phyloP scores from a whole-genome alignment of 2,113 vertebrate species.

The Gopherus flavomarginatus region DNA sequence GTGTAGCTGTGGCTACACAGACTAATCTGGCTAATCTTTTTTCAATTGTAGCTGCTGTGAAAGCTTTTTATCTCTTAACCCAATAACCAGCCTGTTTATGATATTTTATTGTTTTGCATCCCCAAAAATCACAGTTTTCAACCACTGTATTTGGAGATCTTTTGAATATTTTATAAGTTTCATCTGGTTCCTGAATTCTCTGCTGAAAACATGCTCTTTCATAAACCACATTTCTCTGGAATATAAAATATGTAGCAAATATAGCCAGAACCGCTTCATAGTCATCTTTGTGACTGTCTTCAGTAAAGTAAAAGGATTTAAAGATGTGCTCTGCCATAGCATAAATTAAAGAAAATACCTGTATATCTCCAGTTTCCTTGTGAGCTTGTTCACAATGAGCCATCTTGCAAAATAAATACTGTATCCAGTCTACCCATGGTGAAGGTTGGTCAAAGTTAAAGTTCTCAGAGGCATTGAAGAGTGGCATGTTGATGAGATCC shows the following conservation, averaged over 20 bases:
- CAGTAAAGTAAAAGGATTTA: neutral
- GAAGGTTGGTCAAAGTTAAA: neutral
- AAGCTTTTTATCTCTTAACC: no score
- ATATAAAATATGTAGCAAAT: neutral
- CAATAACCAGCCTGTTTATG: no score
- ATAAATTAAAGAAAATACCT: neutral
- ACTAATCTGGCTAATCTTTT: no score
- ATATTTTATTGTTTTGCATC: no score
- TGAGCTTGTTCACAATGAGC: neutral
- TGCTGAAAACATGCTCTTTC: neutral
- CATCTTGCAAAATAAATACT: neutral
- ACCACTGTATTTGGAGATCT: no score
- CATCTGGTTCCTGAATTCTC: neutral
- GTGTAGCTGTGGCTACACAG: no score
- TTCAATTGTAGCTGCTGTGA: no score
- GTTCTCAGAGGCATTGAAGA: neutral
- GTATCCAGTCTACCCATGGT: neutral
- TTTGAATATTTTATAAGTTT: no score
- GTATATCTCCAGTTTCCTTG: neutral
- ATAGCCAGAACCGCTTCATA: neutral
- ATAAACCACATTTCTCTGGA: neutral
- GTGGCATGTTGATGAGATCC: neutral
- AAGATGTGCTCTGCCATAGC: neutral
- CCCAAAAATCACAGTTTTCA: no score
- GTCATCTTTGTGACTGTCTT: neutral